Evolutionary conservation across 1,140 invertebrate species (phyloP), one percentile per base, ranked within the genome.

Genomic region (Tetragnatha versicolor): DNA sequence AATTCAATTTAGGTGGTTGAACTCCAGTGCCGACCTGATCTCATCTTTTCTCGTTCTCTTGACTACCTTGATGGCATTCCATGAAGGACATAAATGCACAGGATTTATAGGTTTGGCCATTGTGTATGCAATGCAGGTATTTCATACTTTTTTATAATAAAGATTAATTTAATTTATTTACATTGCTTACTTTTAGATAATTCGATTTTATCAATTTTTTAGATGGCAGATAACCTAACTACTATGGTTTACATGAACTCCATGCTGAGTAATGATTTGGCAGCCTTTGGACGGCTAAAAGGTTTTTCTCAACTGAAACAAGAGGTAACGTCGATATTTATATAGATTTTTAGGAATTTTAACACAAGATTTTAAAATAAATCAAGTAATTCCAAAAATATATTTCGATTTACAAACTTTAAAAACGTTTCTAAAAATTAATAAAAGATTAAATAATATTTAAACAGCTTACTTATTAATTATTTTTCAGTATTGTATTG

Each of bases 231-330:
- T 90, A 95, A 94, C 0, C 87, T 98, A 7, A 98, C 98, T 85
- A 97, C 94, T 94, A 87, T 98, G 80, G 96, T 99, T 9, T 89
- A 96, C 76, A 98, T 98, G 95, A 94, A 94, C 0, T 94, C 94
- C 3, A 96, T 98, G 83, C 91, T 99, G 25, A 96, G 98, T 88
- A 97, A 95, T 0, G 98, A 98, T 84, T 98, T 98, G 81, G 96
- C 98, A 0, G 94, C 95, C 9, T 96, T 98, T 2, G 97, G 99
- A 86, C 91, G 97, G 86, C 95, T 99, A 81, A 96, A 96, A 85
- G 96, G 98, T 84, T 98, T 98, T 84, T 91, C 93, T 2, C 94
- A 98, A 85, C 93, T 93, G 0, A 87, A 89, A 72, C 84, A 84
- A 39, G 89, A 89, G 84, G 88, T 75, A 63, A 51, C 3, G 7